Evolutionary conservation across 2,113 vertebrate species (phyloP).

Genomic region (Chaenogobius annularis): DNA sequence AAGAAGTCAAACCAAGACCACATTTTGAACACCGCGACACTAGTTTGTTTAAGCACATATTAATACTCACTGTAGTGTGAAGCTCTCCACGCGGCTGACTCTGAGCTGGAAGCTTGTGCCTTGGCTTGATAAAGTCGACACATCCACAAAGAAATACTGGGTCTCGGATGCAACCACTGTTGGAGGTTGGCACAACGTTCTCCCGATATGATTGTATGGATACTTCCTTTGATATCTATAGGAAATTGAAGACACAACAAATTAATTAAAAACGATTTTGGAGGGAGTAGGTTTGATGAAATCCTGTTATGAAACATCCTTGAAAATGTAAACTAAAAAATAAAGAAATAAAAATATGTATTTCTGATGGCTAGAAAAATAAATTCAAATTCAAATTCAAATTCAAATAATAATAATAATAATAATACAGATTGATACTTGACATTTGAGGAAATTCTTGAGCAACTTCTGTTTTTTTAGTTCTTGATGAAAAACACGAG

Average conservation of each 20-base stretch:
- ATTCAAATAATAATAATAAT: too few species aligned
- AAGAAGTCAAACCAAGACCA: neutral
- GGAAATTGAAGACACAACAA: neutral
- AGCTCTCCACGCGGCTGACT: conserved; percentile 89
- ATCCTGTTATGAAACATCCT: neutral
- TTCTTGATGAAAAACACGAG: neutral
- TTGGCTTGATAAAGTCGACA: conserved; percentile 86
- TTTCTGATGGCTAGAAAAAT: neutral
- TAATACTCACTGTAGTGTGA: conserved; percentile 86
- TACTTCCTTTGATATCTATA: conserved; percentile 93
- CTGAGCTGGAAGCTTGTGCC: conserved; percentile 86
- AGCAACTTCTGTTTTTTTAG: neutral
- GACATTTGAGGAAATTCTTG: neutral
- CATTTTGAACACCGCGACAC: neutral
- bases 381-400: too few species aligned
- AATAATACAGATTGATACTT: neutral
- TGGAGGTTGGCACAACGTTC: conserved; percentile 92
- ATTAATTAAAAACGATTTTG: neutral
- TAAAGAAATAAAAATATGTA: neutral
- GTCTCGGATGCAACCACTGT: conserved; percentile 82
- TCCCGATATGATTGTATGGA: conserved; percentile 88
- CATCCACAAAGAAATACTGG: conserved; percentile 92
- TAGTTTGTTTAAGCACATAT: neutral
- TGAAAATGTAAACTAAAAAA: neutral
- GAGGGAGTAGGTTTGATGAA: neutral